These are phyloP conservation scores for Astreopora myriophthalma DNA, from an alignment of 64 coral and sea anemone genomes.

Conservation along the genomic window DNA sequence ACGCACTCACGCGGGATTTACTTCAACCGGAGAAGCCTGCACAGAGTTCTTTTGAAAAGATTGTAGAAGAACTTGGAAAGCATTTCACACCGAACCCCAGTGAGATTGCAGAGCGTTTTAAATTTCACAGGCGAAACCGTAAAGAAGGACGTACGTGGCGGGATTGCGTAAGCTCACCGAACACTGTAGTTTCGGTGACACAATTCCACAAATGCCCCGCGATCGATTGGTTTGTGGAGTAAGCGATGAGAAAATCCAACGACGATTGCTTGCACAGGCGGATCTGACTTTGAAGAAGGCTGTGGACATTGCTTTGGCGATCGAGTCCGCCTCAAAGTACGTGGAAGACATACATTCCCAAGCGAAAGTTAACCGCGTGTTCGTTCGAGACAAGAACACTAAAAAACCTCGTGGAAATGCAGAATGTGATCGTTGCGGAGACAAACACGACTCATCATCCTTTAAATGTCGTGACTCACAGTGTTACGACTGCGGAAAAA, in stretches of 20 bases:
- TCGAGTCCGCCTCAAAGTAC: neutral
- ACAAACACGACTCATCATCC: conserved; percentile 11
- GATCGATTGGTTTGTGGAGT: conserved; percentile 28
- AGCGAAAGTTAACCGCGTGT: neutral
- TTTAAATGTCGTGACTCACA: conserved; percentile 30
- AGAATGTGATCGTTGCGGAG: conserved; percentile 55
- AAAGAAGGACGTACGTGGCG: neutral
- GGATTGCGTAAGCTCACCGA: conserved; percentile 32
- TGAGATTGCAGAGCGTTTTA: conserved; percentile 32
- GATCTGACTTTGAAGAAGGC: neutral
- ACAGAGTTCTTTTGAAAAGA: conserved; percentile 17
- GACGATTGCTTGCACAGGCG: neutral
- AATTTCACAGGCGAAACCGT: conserved; percentile 38
- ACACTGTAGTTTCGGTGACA: conserved; percentile 11
- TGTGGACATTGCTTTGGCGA: neutral
- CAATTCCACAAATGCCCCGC: conserved; percentile 16
- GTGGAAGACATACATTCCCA: neutral
- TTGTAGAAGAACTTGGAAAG: neutral
- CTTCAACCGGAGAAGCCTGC: conserved; percentile 51
- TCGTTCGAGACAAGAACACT: neutral
- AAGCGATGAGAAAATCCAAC: conserved; percentile 7
- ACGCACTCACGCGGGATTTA: conserved; percentile 62
- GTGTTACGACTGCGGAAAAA: conserved; percentile 50
- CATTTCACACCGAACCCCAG: conserved; percentile 34
- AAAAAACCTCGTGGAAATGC: neutral